Conservation (phyloP, 2,113 vertebrate species). For the Rhodinocichla rosea region DNA sequence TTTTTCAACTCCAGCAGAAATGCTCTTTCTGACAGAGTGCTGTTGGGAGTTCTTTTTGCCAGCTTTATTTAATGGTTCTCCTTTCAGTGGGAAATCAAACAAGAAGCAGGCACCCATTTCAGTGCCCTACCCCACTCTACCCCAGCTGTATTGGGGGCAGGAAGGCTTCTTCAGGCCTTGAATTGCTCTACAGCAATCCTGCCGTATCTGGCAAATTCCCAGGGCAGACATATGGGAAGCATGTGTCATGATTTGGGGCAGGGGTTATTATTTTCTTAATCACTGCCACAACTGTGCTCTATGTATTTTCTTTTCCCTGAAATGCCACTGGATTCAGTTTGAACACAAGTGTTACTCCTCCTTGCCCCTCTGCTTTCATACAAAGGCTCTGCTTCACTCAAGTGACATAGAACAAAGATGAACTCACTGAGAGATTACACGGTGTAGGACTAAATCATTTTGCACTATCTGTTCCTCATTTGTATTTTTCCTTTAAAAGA, state of each 20-base stretch:
- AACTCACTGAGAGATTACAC: not conserved
- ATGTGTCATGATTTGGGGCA: constrained; percentile 59
- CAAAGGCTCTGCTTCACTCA: not conserved
- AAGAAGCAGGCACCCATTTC: constrained; percentile 31
- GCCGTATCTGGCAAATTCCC: constrained; percentile 38
- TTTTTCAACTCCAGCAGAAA: not conserved
- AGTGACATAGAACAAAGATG: not conserved
- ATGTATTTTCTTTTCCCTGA: not conserved
- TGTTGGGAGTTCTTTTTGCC: not conserved
- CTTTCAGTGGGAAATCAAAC: constrained; percentile 1
- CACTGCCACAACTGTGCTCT: constrained; percentile 51
- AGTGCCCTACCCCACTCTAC: not conserved
- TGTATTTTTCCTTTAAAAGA: not conserved
- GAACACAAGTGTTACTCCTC: constrained; percentile 51
- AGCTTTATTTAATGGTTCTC: not conserved
- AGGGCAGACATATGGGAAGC: constrained; percentile 69
- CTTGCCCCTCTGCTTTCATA: constrained; percentile 21
- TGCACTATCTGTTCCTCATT: constrained; percentile 3
- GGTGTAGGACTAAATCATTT: not conserved
- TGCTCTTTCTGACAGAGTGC: not conserved
- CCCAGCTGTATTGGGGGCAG: not conserved
- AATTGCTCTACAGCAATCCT: not conserved
- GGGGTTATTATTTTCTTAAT: constrained; percentile 71
- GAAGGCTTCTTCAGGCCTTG: constrained; percentile 23
- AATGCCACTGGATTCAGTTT: constrained; percentile 49